Percentiles rank a stretch among this genome's conserved stretches.
These are phyloP conservation scores for Gadopsis marmoratus DNA, from an alignment of 2,797 vertebrate genomes.

Conservation along the genomic window DNA sequence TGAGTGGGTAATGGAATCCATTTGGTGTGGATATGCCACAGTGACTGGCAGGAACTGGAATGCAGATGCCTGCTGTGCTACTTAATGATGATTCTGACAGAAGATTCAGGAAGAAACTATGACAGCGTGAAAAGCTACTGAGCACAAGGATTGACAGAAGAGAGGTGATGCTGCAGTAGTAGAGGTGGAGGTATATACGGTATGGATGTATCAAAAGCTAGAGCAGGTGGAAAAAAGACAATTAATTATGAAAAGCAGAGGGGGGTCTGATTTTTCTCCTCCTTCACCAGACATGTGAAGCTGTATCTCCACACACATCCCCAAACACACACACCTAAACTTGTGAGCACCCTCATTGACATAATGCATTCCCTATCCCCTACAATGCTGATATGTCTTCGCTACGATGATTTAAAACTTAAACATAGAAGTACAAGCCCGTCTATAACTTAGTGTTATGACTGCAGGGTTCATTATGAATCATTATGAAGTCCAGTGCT, in stretches of 20 bases:
- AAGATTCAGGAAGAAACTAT: background rate
- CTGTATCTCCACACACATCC: background rate
- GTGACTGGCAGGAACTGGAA: background rate
- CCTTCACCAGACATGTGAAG: background rate
- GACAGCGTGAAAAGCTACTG: background rate
- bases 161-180: background rate
- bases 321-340: background rate
- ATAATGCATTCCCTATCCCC: background rate
- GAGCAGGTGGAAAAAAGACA: background rate
- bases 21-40: background rate
- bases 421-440: background rate
- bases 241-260: background rate
- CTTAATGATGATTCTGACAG: conserved; percentile 6
- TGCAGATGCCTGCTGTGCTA: background rate
- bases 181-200: background rate
- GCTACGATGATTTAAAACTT: background rate
- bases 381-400: background rate
- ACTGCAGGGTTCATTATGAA: conserved; percentile 2
- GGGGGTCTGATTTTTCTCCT: background rate
- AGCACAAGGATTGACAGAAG: background rate
- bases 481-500: background rate
- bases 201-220: background rate
- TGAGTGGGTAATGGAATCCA: background rate
- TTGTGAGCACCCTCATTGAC: background rate
- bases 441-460: background rate